Percentiles rank a stretch among this genome's conserved stretches.
Evolutionary conservation across 2,797 vertebrate species (phyloP).

Genomic region (Aphelocoma californica): DNA sequence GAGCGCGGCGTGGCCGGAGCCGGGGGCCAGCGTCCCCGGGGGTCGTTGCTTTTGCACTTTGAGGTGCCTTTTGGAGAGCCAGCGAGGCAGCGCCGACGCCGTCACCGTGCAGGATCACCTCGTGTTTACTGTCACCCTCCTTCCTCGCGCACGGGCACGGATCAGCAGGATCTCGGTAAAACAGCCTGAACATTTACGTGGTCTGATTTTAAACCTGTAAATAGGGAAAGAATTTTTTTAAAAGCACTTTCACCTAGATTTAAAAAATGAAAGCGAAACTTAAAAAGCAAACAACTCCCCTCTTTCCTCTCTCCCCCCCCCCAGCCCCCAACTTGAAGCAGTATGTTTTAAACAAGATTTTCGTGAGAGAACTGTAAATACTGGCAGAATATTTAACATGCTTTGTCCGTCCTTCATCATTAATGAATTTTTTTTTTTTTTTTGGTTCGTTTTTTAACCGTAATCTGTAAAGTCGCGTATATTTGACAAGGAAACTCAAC

Average conservation of each 20-base stretch:
- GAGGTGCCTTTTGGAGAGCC: conserved; percentile 75
- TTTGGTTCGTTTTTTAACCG: conserved; percentile 44
- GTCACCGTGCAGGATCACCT: conserved; percentile 28
- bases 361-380: conserved; percentile 82
- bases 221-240: conserved; percentile 96
- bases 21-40: neutral
- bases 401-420: conserved; percentile 79
- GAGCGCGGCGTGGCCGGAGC: neutral
- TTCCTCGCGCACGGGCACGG: conserved; percentile 51
- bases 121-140: conserved; percentile 76
- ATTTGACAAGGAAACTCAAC: conserved; percentile 76
- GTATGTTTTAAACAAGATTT: conserved; percentile 77
- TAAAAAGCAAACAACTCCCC: conserved; percentile 45
- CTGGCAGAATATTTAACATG: conserved; percentile 81
- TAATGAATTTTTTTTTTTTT: neutral
- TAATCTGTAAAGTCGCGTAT: conserved; percentile 74
- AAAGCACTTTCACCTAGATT: conserved; percentile 99
- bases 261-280: conserved; percentile 86
- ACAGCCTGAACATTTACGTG: conserved; percentile 70
- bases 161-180: conserved; percentile 51
- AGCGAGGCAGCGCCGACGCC: conserved; percentile 54
- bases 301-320: neutral
- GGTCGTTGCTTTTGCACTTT: conserved; percentile 67
- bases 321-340: conserved; percentile 43
- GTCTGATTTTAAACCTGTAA: conserved; percentile 88